Percentiles rank a stretch among this genome's conserved stretches.
phyloP scores from a whole-genome alignment of 2,797 vertebrate genomes.

The Linurgus olivaceus region DNA sequence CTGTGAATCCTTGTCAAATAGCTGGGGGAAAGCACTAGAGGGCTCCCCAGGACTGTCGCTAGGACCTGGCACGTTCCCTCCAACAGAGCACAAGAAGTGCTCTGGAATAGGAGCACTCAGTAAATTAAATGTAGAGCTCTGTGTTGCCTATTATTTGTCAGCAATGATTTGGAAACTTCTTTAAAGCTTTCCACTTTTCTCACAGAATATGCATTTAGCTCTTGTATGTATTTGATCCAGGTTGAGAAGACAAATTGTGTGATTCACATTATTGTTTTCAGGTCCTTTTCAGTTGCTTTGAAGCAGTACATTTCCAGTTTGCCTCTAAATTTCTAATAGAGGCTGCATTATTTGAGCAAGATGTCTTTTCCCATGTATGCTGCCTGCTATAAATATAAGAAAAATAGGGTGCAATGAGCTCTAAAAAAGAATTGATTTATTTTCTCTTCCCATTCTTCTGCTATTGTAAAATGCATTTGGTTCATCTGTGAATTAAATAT shows the following conservation, averaged over 20 bases:
- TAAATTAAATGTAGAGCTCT: neutral
- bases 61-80: neutral
- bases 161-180: neutral
- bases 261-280: neutral
- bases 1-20: neutral
- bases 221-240: fast-evolving
- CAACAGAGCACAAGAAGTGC: fast-evolving
- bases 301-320: neutral
- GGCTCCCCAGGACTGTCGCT: neutral
- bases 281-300: neutral
- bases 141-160: neutral
- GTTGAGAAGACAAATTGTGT: neutral
- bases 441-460: neutral
- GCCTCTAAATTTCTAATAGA: neutral
- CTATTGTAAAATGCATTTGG: neutral
- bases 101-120: neutral
- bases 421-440: neutral
- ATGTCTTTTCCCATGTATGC: neutral
- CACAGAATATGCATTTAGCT: neutral
- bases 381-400: neutral
- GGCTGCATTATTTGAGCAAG: neutral
- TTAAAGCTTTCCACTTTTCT: neutral
- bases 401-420: neutral
- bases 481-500: neutral
- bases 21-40: neutral